phyloP scores from a whole-genome alignment of 2,113 vertebrate genomes.

The Oryzias curvinotus region DNA sequence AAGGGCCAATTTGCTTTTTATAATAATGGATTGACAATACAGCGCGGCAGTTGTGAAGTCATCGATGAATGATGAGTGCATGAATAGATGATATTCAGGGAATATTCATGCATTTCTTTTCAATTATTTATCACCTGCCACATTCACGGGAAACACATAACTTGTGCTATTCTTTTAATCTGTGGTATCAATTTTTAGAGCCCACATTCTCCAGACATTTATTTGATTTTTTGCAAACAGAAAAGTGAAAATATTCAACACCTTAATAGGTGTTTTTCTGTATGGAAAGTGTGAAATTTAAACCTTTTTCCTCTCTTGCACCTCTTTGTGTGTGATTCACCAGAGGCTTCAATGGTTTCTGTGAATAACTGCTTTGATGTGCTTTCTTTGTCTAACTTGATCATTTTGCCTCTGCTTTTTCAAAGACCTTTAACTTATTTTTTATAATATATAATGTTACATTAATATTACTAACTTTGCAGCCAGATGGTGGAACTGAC shows the following conservation, averaged over 20 bases:
- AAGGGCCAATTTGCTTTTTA: neutral
- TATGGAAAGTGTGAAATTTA: constrained; percentile 9
- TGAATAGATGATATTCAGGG: constrained; percentile 21
- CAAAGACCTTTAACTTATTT: constrained; percentile 10
- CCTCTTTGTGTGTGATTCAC: constrained; percentile 18
- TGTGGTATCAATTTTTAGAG: neutral
- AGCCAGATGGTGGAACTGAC: constrained; percentile 15
- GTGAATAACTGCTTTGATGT: constrained; percentile 16
- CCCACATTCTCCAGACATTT: constrained; percentile 4
- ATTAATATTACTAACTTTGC: neutral
- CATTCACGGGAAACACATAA: constrained; percentile 26
- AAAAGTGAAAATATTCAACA: constrained; percentile 5
- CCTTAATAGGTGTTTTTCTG: constrained; percentile 25
- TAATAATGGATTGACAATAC: neutral
- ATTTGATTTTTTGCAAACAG: neutral
- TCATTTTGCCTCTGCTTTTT: constrained; percentile 28
- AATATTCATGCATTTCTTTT: constrained; percentile 50
- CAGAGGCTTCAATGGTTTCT: constrained; percentile 10
- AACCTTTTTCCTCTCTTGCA: constrained; percentile 8
- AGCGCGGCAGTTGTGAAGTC: neutral
- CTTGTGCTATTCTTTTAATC: constrained; percentile 10
- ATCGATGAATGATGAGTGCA: constrained; percentile 17
- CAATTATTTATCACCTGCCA: constrained; percentile 49
- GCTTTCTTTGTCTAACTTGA: constrained; percentile 30
- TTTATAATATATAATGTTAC: neutral